Evolutionary conservation across 2,888 invertebrate species (phyloP), one percentile per base, ranked within the genome.

Genomic region (Nudaria mundana): DNA sequence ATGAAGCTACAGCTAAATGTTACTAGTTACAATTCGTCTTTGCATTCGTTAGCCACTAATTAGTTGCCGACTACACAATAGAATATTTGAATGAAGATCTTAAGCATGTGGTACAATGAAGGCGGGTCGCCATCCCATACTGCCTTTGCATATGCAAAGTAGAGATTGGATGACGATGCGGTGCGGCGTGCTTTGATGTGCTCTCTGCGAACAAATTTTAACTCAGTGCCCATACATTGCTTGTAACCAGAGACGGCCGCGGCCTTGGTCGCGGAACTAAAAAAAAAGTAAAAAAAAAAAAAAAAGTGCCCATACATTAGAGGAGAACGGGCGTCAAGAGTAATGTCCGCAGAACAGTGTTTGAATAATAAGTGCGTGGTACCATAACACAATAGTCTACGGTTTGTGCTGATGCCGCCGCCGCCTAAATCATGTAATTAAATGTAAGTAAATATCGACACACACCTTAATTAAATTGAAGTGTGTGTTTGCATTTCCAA

Each of bases 271-370:
- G n/a, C n/a, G n/a, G n/a, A n/a, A n/a, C n/a, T n/a, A n/a, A n/a
- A n/a, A n/a, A n/a, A n/a, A n/a, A n/a, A n/a, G n/a, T n/a, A n/a
- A n/a, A n/a, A n/a, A n/a, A n/a, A n/a, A n/a, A n/a, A n/a, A n/a
- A n/a, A n/a, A n/a, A n/a, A 65, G 62, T 71, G 75, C 74, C 75
- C 73, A 81, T 76, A 79, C 72, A 74, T 80, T 78, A 81, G 78
- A 71, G 66, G 45, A 66, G 61, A 52, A 52, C 52, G 52, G 69
- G 18, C 60, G 69, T 50, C 65, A 60, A 66, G 59, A 60, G 68
- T 78, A 76, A 81, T 76, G 79, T 78, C 76, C 78, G 70, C 66
- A 53, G 64, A 59, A 48, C 55, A 52, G 49, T 63, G 59, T 73
- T 71, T 74, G 67, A 71, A 71, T 71, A 65, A 63, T 63, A 55